These are phyloP conservation scores for Cyanocitta stelleri DNA, from an alignment of 2,113 vertebrate species.

Conservation along the genomic window DNA sequence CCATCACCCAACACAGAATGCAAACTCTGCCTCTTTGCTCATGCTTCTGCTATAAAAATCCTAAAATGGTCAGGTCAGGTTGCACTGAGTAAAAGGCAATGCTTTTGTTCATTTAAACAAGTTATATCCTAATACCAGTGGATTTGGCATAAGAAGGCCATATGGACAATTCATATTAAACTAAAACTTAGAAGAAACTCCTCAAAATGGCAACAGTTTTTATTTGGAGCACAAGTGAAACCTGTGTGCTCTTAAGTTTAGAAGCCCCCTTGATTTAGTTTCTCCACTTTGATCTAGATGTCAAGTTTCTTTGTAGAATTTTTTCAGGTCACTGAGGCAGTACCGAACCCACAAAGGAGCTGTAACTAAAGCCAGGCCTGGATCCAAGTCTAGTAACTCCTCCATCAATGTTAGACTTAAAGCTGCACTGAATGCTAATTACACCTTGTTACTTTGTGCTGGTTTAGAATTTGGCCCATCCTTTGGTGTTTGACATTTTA, in stretches of 20 bases:
- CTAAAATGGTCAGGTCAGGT: not conserved
- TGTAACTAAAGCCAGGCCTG: not conserved
- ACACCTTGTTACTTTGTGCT: not conserved
- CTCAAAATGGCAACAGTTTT: not conserved
- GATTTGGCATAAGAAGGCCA: not conserved
- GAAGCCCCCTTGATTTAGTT: not conserved
- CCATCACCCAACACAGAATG: not conserved
- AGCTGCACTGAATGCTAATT: not conserved
- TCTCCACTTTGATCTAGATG: not conserved
- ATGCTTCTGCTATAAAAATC: not conserved
- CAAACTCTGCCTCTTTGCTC: not conserved
- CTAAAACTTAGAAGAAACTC: not conserved
- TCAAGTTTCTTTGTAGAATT: not conserved
- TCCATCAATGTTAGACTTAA: not conserved
- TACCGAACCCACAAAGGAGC: not conserved
- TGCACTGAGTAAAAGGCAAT: not conserved
- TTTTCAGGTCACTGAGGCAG: not conserved
- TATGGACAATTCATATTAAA: not conserved
- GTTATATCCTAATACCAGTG: fast-evolving
- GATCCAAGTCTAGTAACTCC: not conserved
- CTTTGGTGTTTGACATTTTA: not conserved
- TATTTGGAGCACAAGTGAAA: not conserved
- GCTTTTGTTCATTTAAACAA: not conserved
- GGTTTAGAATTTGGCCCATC: not conserved
- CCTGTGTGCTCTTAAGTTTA: not conserved